Evolutionary conservation across 1,140 invertebrate genomes (phyloP), one percentile per base, ranked within the genome.

Genomic region (Mercenaria mercenaria): DNA sequence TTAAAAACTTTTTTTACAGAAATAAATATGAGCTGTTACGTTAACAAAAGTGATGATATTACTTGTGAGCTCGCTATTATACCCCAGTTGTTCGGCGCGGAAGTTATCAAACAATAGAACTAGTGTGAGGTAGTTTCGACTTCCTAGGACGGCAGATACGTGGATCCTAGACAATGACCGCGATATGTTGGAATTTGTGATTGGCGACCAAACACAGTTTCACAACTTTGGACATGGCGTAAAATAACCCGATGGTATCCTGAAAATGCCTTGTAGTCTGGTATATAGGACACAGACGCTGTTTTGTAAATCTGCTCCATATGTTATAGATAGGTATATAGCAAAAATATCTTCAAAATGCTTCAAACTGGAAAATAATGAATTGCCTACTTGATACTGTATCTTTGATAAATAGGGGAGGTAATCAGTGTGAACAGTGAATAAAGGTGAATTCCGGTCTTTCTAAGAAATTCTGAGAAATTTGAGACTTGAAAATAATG

Each of bases 291-390:
- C 26, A 81, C 34, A 29, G 20, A n/a, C 23, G 26, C 74, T 81
- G 59, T 52, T 64, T 47, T 41, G 32, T 64, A 84, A n/a, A 84
- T 84, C 61, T 72, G 41, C 0, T 20, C 82, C 82, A 84, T 84
- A 64, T 72, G 82, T 84, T 84, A 67, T 37, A 67, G 61, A 84
- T 84, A 72, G 82, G 37, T 84, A 67, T 43, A 84, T 34, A 82
- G 56, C 37, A 59, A 41, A 67, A 82, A 82, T 72, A 84, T 84
- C 82, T 84, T 84, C 39, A 72, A 84, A 81, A 84, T 50, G 37
- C 72, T 84, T 72, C 4, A 72, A 84, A 84, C 64, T 84, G 82
- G 64, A 72, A 84, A 69, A 72, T 84, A 84, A 84, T 84, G 82
- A 84, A 72, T 84, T 84, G 41, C 64, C 61, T 50, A 67, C 39